Evolutionary conservation across 2,797 vertebrate genomes (phyloP).

Genomic region (Vultur gryphus): DNA sequence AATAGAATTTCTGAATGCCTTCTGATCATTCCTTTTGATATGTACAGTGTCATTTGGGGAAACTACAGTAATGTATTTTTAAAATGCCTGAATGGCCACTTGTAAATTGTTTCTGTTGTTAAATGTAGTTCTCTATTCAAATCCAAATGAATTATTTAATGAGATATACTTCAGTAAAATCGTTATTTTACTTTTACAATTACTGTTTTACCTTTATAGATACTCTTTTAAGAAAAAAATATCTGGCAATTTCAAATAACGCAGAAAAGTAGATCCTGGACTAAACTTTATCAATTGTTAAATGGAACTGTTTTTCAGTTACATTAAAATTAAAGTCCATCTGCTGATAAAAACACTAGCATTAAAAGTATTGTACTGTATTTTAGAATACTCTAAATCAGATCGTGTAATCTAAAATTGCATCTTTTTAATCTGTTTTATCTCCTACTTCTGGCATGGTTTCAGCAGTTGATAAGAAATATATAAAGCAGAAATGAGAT

Average conservation of each 20-base stretch:
- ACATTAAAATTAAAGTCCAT: neutral
- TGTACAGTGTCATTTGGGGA: neutral
- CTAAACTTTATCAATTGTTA: neutral
- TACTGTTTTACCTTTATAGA: neutral
- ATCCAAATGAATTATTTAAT: constrained; percentile 25
- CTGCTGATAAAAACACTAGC: neutral
- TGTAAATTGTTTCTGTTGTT: constrained; percentile 32
- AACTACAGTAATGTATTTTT: neutral
- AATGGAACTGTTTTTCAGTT: neutral
- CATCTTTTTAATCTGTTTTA: neutral
- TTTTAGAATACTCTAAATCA: neutral
- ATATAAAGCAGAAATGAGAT: neutral
- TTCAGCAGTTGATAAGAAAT: neutral
- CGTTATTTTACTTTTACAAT: neutral
- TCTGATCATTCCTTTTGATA: constrained; percentile 6
- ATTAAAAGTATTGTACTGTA: neutral
- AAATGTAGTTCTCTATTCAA: constrained; percentile 2
- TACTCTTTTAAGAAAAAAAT: neutral
- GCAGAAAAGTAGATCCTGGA: neutral
- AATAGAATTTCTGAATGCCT: constrained; percentile 33
- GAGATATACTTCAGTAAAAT: constrained; percentile 14
- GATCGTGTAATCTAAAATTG: constrained; percentile 23
- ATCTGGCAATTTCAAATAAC: neutral
- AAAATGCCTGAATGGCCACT: neutral
- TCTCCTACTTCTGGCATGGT: neutral